A percentile compares a stretch with the other conserved stretches of the same genome.
phyloP scores from a whole-genome alignment of 2,797 vertebrate species.

The Fundulus diaphanus region DNA sequence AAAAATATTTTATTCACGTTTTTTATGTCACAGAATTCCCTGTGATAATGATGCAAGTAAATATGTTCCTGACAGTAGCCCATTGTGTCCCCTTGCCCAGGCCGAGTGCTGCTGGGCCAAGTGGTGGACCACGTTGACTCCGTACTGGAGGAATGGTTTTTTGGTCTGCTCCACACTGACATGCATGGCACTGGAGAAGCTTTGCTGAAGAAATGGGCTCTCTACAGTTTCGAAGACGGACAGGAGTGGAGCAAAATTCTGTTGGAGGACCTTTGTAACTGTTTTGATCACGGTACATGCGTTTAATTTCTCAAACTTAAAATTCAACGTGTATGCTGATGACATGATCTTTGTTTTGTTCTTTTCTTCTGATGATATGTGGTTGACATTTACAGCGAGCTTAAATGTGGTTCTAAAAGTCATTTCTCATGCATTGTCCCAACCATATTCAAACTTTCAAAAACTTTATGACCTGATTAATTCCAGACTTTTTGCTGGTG shows the following conservation, averaged over 20 bases:
- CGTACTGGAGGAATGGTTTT: conserved; percentile 97
- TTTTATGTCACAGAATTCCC: neutral
- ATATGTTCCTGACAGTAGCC: neutral
- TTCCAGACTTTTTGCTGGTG: conserved; percentile 87
- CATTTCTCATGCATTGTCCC: neutral
- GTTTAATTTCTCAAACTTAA: neutral
- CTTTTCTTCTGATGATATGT: neutral
- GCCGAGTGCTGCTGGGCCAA: conserved; percentile 91
- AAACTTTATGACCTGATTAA: neutral
- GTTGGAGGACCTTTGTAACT: conserved; percentile 90
- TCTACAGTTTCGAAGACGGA: conserved; percentile 92
- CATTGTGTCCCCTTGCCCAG: conserved; percentile 63
- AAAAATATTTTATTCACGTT: no score
- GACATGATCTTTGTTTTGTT: neutral
- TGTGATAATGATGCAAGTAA: neutral
- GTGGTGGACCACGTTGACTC: conserved; percentile 98
- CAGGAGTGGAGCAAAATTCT: conserved; percentile 89
- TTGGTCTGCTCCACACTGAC: conserved; percentile 91
- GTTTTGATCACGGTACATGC: conserved; percentile 85
- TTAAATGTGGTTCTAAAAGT: neutral
- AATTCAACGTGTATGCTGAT: neutral
- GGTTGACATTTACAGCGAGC: neutral
- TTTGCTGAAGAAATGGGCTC: conserved; percentile 94
- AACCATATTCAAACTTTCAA: neutral
- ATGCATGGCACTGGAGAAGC: conserved; percentile 92